Base-by-base conservation (phyloP, 2,113 vertebrate genomes). In the Osmerus mordax region DNA sequence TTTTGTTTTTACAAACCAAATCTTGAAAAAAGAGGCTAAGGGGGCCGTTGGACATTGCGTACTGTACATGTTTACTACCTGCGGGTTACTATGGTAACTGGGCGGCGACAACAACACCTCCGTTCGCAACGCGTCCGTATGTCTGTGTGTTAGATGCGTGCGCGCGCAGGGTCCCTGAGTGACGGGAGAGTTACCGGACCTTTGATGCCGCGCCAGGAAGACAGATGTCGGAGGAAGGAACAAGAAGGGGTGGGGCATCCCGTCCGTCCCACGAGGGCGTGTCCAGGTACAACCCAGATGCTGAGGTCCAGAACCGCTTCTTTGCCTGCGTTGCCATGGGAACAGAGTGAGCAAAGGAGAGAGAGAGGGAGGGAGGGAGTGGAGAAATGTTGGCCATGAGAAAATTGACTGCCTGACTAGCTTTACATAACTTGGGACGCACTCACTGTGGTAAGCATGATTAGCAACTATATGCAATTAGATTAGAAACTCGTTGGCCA, bases 1-100 rank as follows among this genome's bases (percentile, higher is more conserved):
- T 81, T 75, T 16, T 21, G 14, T 23, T 28, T 68, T 21, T 14
- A 28, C 3, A 68, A 29, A 28, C 61, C 32, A 16, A 25, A 29
- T 25, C 32, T 63, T 29, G 61, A 32, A 25, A 41, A 41, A 41
- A 41, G 21, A 41, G 7, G 6, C 7, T 4, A 7, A 41, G 7
- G 36, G 4, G 36, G 4, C 4, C 1, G 36, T 3, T 41, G 36
- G 36, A 41, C 82, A 68, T 81, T 80, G 76, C 78, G 79, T 68
- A 77, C 85, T 78, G 70, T 83, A 83, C 70, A 70, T 74, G 74
- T 64, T 74, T 25, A 21, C 72, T 71, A 77, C 81, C 63, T 80
- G 36, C 3, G 36, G 36, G 36, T 41, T 41, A 41, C 36, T 5
- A 7, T 41, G 36, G 36, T 5, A 41, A 41, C 36, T 5, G 36